Percentiles rank a stretch among this genome's conserved stretches.
Evolutionary conservation across 1,140 invertebrate species (phyloP).

Genomic region (Brachystomella parvula): DNA sequence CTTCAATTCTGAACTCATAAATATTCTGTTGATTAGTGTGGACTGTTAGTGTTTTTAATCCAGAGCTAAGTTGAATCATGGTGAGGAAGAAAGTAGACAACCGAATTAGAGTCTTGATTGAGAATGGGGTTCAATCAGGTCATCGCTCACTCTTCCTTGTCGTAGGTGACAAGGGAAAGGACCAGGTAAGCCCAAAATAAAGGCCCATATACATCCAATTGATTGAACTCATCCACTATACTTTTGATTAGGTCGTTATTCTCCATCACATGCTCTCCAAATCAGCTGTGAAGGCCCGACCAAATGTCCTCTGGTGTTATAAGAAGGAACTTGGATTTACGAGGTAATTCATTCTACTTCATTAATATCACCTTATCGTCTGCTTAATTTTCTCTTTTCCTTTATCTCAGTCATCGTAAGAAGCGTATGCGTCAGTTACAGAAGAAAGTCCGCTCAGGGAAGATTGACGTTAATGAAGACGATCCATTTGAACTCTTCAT

Average conservation of each 20-base stretch:
- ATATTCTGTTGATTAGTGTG: no score
- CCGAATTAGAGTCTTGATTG: conserved; percentile 86
- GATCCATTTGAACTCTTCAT: conserved; percentile 96
- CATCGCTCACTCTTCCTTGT: conserved; percentile 91
- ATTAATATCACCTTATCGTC: conserved; percentile 2
- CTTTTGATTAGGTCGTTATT: conserved; percentile 67
- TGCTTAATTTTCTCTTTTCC: conserved; percentile 12
- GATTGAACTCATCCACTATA: background rate
- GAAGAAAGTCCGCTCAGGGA: conserved; percentile 80
- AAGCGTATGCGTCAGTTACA: conserved; percentile 82
- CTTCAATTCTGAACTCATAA: no score
- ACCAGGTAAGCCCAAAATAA: conserved; percentile 62
- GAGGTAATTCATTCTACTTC: conserved; percentile 51
- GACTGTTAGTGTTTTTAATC: no score
- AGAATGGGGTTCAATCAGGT: conserved; percentile 84
- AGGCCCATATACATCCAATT: conserved; percentile 15
- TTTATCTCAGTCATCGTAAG: conserved; percentile 68
- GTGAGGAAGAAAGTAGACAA: conserved; percentile 94
- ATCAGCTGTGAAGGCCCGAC: conserved; percentile 80
- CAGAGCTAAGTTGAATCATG: no score
- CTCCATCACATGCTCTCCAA: conserved; percentile 96
- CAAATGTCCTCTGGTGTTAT: conserved; percentile 95
- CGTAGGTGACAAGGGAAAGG: conserved; percentile 89
- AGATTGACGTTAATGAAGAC: conserved; percentile 85
- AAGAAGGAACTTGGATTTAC: conserved; percentile 94